Percentiles rank a stretch among this genome's conserved stretches.
Conservation (phyloP, 2,113 vertebrate genomes). For the Bothrops jararaca region DNA sequence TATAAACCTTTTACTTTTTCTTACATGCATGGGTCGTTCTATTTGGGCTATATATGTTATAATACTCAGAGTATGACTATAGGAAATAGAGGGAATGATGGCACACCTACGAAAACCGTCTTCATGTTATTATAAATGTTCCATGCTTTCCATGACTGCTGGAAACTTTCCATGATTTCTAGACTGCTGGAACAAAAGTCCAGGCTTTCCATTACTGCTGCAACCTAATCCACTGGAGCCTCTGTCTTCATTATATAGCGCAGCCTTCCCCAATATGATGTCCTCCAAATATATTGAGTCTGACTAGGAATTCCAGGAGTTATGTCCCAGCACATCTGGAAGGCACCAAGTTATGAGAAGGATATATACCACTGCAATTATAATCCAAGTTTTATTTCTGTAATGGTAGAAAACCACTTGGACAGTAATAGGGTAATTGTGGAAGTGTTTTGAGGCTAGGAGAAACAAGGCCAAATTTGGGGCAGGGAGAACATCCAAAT, state of each 20-base stretch:
- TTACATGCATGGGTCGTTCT: neutral
- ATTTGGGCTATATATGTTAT: neutral
- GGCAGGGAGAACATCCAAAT: neutral
- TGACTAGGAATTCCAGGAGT: neutral
- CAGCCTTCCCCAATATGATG: neutral
- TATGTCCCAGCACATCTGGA: neutral
- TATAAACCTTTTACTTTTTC: neutral
- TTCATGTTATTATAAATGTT: neutral
- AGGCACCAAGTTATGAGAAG: neutral
- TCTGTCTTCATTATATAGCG: neutral
- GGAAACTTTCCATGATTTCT: neutral
- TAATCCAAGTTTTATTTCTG: neutral
- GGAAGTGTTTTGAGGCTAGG: neutral
- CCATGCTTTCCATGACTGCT: neutral
- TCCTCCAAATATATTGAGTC: neutral
- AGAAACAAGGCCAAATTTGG: neutral
- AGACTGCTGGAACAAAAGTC: neutral
- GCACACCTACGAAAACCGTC: neutral
- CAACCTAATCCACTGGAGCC: neutral
- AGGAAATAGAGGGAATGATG: neutral
- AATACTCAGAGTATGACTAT: neutral
- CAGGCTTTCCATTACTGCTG: neutral
- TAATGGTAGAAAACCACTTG: neutral
- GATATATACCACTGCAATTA: neutral
- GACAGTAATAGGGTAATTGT: neutral